These are phyloP conservation scores for Pteria penguin DNA, from an alignment of 2,888 invertebrate species.

Conservation along the genomic window DNA sequence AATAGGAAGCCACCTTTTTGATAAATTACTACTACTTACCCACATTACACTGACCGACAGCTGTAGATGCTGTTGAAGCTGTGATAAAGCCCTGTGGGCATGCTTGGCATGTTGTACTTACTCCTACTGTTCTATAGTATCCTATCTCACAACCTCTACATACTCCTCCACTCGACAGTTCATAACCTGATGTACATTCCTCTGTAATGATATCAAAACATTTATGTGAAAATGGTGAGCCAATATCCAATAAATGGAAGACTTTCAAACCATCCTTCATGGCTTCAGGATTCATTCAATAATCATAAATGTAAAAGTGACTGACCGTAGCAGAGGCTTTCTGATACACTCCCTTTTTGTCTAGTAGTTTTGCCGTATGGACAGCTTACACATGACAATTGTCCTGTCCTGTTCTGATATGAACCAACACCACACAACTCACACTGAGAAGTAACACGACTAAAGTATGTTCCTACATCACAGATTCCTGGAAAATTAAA, in stretches of 20 bases:
- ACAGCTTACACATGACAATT: constrained; percentile 94
- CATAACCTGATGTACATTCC: constrained; percentile 54
- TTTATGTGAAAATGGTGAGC: too few relatives aligned
- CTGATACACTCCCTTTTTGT: constrained; percentile 38
- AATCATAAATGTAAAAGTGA: too few relatives aligned
- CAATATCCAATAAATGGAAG: too few relatives aligned
- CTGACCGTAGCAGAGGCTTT: constrained; percentile 52
- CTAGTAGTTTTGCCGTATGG: constrained; percentile 93
- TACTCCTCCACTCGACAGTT: constrained; percentile 89
- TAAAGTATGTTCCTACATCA: constrained; percentile 30
- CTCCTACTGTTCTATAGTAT: constrained; percentile 49
- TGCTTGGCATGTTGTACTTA: constrained; percentile 34
- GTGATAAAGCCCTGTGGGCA: constrained; percentile 90
- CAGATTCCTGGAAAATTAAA: constrained; percentile 77
- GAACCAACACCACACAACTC: constrained; percentile 95
- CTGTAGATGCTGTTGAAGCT: constrained; percentile 89
- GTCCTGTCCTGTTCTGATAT: constrained; percentile 95
- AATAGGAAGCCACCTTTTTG: not conserved
- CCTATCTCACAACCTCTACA: constrained; percentile 84
- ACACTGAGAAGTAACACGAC: constrained; percentile 84
- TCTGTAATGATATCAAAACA: constrained; percentile 17
- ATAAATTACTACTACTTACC: constrained; percentile 45
- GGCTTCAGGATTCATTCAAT: too few relatives aligned
- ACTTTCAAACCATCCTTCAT: too few relatives aligned
- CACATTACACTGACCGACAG: constrained; percentile 81